phyloP scores from a whole-genome alignment of 2,797 vertebrate species.

The Monodelphis domestica region DNA sequence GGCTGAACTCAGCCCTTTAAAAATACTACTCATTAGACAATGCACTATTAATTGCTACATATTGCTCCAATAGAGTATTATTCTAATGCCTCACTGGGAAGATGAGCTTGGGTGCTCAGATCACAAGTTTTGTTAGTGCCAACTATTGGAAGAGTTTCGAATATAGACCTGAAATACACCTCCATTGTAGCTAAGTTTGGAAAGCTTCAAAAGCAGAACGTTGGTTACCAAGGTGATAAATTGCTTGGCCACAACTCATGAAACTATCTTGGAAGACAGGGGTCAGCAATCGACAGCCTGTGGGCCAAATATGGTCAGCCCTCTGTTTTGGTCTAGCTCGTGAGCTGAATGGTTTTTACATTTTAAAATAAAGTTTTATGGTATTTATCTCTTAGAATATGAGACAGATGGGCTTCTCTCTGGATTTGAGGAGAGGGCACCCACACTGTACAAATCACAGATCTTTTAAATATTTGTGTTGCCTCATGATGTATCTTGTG shows the following conservation, averaged over 20 bases:
- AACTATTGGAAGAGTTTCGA: neutral
- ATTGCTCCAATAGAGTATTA: neutral
- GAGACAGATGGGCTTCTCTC: neutral
- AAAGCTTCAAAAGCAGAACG: neutral
- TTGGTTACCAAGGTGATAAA: neutral
- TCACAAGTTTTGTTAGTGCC: neutral
- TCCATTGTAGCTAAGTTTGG: neutral
- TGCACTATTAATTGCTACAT: neutral
- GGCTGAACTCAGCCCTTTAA: neutral
- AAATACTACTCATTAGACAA: neutral
- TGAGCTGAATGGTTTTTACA: neutral
- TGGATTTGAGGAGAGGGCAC: neutral
- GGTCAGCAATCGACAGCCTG: neutral
- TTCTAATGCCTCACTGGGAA: neutral
- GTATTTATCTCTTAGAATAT: neutral
- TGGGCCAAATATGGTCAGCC: neutral
- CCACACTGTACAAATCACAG: neutral
- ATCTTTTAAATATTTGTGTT: neutral
- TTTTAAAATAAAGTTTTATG: neutral
- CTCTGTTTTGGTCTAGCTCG: neutral
- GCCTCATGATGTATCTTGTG: too few species aligned
- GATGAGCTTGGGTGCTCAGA: neutral
- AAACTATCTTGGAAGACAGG: neutral
- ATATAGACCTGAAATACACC: neutral
- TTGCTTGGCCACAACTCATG: neutral